Conservation (phyloP, 1,140 invertebrate species). For the Diplogasteroides magnus region DNA sequence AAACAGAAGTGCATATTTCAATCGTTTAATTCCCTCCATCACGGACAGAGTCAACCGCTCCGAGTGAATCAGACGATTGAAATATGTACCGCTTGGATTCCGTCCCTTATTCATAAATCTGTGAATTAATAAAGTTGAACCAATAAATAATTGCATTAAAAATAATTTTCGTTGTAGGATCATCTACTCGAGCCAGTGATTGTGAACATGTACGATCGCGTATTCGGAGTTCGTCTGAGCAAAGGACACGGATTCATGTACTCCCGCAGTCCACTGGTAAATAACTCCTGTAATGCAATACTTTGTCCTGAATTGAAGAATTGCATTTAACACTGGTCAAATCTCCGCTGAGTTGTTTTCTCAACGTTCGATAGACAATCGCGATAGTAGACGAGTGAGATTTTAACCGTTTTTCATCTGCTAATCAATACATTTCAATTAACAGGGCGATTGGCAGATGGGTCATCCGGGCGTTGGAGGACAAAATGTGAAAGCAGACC, state of each 20-base stretch:
- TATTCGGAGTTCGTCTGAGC: background rate
- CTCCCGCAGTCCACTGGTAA: background rate
- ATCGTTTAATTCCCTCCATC: too few species aligned
- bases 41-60: background rate
- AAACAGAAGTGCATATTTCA: too few species aligned
- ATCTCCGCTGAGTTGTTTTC: too few species aligned
- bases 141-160: too few species aligned
- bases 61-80: background rate
- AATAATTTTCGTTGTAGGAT: too few species aligned
- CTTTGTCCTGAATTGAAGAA: too few species aligned
- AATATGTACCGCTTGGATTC: background rate
- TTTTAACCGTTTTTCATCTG: background rate
- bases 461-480: background rate
- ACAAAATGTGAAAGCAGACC: background rate
- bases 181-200: background rate
- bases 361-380: too few species aligned
- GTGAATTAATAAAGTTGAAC: too few species aligned
- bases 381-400: too few species aligned
- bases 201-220: background rate
- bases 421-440: background rate
- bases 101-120: too few species aligned
- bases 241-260: background rate
- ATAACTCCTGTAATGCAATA: too few species aligned
- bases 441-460: background rate
- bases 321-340: too few species aligned